Base-by-base conservation (phyloP, 2,888 invertebrate genomes). In the Endotricha flammealis region DNA sequence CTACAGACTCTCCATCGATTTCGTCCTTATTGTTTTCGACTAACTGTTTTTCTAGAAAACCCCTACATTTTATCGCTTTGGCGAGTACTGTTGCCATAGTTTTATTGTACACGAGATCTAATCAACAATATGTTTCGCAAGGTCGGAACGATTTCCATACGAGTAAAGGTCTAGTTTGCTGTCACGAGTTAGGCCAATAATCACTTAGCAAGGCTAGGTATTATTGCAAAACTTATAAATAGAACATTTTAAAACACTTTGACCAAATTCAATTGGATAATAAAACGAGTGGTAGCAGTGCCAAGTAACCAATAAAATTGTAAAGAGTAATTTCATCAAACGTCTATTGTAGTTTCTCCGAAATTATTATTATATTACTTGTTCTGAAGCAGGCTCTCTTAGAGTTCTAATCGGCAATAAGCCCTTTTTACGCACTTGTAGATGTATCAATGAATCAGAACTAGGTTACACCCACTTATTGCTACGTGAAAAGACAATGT, bases 81-180 rank as follows among this genome's bases (percentile, higher is more conserved):
- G 8, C 8, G 16, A 16, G 8, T 23, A n/a, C 8, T n/a, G 8
- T n/a, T 25, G 24, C 24, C 10, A 25, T 11, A 25, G 11, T 25
- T 25, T 25, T 25, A 25, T 11, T 11, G 9, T n/a, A 25, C 28
- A 17, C 12, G 28, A 50, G 58, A 57, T 53, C 29, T 43, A 49
- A 60, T 54, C 47, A 44, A 33, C 38, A 25, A 41, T 46, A 50
- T 45, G 41, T 24, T n/a, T 27, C 41, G 44, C 57, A 64, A 67
- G 67, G 67, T 35, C 57, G 38, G 38, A 53, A 38, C 46, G 48
- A 60, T 64, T 62, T 59, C 54, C 63, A 66, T 68, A 53, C 44
- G 50, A 46, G 48, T 44, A 46, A 46, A 58, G 51, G 47, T 48
- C 37, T 46, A 38, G 37, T 39, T 44, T 52, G 50, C 50, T 55